These are phyloP conservation scores for Melospiza georgiana DNA, from an alignment of 2,113 vertebrate species.

Conservation along the genomic window DNA sequence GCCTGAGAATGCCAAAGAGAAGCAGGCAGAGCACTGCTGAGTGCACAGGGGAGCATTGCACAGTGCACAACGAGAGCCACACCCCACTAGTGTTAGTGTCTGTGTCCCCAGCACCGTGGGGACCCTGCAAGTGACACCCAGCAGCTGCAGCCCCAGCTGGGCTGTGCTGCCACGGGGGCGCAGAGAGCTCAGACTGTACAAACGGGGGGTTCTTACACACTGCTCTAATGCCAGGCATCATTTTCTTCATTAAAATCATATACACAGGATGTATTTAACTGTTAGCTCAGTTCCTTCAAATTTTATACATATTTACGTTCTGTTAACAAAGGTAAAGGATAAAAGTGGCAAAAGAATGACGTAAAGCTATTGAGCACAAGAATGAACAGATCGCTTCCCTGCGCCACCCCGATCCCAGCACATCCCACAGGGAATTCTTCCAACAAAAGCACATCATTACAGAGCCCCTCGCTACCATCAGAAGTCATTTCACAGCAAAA, in stretches of 20 bases:
- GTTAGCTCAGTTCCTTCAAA: slow-evolving; percentile 93
- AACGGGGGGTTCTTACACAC: slow-evolving; percentile 77
- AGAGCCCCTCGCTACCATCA: slow-evolving; percentile 62
- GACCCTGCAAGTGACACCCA: background rate
- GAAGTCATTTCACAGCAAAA: slow-evolving; percentile 73
- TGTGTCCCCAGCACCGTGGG: background rate
- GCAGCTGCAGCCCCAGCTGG: background rate
- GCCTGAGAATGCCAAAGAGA: background rate
- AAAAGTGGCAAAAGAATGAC: slow-evolving; percentile 63
- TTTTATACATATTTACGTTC: slow-evolving; percentile 95
- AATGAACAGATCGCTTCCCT: background rate
- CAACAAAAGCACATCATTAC: slow-evolving; percentile 40
- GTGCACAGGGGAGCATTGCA: slow-evolving; percentile 3
- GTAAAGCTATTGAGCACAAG: slow-evolving; percentile 71
- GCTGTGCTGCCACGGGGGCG: slow-evolving; percentile 18
- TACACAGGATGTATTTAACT: slow-evolving; percentile 88
- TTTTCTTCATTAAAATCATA: slow-evolving; percentile 96
- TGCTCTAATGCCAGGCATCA: slow-evolving; percentile 80
- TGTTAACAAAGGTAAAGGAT: slow-evolving; percentile 78
- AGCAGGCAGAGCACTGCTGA: slow-evolving; percentile 2
- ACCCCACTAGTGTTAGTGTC: slow-evolving; percentile 67
- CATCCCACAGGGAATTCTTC: slow-evolving; percentile 70
- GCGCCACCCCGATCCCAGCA: slow-evolving; percentile 14
- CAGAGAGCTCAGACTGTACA: slow-evolving; percentile 81
- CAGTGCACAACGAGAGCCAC: slow-evolving; percentile 57